Percentiles rank a stretch among this genome's conserved stretches.
Conservation (phyloP, 92 coral and sea anemone species). For the Porites lobata region DNA sequence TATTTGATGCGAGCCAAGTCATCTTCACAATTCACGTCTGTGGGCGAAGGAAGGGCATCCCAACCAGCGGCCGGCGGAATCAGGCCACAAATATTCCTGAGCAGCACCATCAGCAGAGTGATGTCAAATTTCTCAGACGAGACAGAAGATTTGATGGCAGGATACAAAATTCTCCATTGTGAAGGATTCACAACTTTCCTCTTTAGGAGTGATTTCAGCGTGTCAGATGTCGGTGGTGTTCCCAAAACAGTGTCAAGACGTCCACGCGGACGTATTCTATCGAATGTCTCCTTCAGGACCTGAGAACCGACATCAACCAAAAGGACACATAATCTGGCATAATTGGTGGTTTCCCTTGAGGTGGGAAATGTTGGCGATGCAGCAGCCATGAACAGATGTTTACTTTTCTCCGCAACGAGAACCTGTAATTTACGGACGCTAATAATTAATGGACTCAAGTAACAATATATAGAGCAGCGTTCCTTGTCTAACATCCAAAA, state of each 20-base stretch:
- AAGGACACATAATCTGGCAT: conserved; percentile 28
- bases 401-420: no score
- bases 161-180: background rate
- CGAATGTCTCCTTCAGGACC: background rate
- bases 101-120: no score
- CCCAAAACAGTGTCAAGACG: background rate
- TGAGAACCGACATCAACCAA: conserved; percentile 22
- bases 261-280: conserved; percentile 24
- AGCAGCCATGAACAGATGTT: background rate
- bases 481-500: no score
- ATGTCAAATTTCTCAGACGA: no score
- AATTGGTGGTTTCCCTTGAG: conserved; percentile 41
- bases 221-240: background rate
- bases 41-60: background rate
- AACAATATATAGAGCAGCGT: no score
- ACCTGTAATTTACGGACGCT: no score
- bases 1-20: conserved; percentile 44
- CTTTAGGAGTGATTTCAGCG: background rate
- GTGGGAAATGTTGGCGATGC: background rate
- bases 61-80: no score
- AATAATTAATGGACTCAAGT: no score
- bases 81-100: no score
- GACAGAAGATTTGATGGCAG: conserved; percentile 13
- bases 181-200: background rate
- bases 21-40: conserved; percentile 20